Base-by-base conservation (phyloP, 2,797 vertebrate genomes). In the Tympanoctomys barrerae region DNA sequence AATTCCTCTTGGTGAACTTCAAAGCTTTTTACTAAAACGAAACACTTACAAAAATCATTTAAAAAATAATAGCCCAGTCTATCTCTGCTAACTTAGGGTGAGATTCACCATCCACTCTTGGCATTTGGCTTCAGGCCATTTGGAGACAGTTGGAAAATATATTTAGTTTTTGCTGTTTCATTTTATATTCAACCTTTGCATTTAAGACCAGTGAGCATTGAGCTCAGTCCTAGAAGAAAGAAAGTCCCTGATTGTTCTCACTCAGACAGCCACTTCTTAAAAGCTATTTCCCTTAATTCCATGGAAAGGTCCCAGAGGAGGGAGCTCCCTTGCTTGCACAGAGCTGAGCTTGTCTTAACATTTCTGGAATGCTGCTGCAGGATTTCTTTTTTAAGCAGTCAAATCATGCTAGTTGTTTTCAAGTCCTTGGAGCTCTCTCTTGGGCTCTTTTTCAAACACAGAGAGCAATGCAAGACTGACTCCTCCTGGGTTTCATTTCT, bases 261-360 rank as follows among this genome's bases (percentile, higher is more conserved):
- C 71, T 93, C 87, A 95, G 94, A 94, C 70, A 93, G 89, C 78
- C 68, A 66, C 92, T 97, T 97, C 82, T 96, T 93, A 93, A 91
- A 94, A 91, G 86, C 89, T 57, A 78, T 96, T 96, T 96, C 90
- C 95, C 80, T 42, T 87, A 89, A 77, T 87, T 95, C 1, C 1
- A 9, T 2, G 4, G 94, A 96, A 90, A 52, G 77, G 70, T 90
- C 83, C 66, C 91, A 2, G 36, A 83, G 92, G 96, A 97, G 80
- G 61, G 82, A 62, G 89, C 81, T 94, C 33, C 54, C 73, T 88
- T 19, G 8, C 14, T 79, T 94, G 68, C 84, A 95, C 84, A 85
- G 94, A 84, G 92, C 54, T 31, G 84, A 81, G 52, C 89, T 93
- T 93, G 59, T 97, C 97, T 97, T 97, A 62, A 64, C 1, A 5